These are phyloP conservation scores for Pogonocichla stellata DNA, from an alignment of 2,113 vertebrate species.

Conservation along the genomic window DNA sequence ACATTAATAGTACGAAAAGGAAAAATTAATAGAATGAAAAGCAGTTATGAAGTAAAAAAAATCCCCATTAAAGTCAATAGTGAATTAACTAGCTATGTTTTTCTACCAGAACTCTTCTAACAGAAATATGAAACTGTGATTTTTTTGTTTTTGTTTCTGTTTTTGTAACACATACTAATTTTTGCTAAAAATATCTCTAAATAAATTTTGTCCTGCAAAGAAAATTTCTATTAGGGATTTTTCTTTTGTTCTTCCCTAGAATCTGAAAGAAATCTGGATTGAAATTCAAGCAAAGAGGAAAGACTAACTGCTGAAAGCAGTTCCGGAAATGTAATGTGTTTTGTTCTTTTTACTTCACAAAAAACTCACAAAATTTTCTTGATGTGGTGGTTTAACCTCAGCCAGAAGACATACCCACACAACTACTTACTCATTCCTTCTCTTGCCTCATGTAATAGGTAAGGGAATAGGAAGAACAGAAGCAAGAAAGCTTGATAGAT, in stretches of 20 bases:
- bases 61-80: background rate
- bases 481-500: background rate
- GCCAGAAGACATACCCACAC: background rate
- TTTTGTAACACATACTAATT: background rate
- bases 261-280: background rate
- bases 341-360: background rate
- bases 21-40: background rate
- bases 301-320: background rate
- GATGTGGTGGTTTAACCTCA: background rate
- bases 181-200: background rate
- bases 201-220: background rate
- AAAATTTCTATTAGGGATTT: background rate
- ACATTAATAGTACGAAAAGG: background rate
- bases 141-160: background rate
- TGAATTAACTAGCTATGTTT: background rate
- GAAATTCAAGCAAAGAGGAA: background rate
- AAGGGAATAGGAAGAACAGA: background rate
- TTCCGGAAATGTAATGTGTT: background rate
- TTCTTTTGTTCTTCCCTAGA: background rate
- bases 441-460: background rate
- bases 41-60: background rate
- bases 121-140: background rate
- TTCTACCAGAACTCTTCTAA: background rate
- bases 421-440: background rate
- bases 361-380: background rate